Evolutionary conservation across 2,888 invertebrate species (phyloP).

Genomic region (Bombylius discolor): DNA sequence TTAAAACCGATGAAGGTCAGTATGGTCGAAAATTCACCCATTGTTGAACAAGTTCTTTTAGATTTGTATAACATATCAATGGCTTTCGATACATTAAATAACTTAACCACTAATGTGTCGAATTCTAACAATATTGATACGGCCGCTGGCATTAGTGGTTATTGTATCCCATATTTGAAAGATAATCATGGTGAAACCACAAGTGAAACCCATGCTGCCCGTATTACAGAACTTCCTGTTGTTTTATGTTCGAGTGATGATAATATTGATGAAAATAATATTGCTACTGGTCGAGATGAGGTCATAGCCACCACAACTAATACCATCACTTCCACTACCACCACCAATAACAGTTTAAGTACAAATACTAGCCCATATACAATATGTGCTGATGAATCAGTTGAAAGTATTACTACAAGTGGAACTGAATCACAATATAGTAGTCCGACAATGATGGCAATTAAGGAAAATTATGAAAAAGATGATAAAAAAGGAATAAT

Average conservation of each 20-base stretch:
- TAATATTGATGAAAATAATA: not conserved
- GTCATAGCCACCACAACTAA: too few relatives aligned
- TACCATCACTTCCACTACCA: too few relatives aligned
- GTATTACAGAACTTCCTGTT: not conserved
- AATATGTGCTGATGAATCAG: not conserved
- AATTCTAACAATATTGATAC: too few relatives aligned
- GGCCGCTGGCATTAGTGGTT: not conserved
- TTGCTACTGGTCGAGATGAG: slow-evolving; percentile 1
- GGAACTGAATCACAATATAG: not conserved
- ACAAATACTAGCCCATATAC: not conserved
- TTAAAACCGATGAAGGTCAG: slow-evolving; percentile 4
- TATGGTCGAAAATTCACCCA: slow-evolving; percentile 29
- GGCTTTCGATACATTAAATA: slow-evolving; percentile 9
- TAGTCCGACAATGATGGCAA: not conserved
- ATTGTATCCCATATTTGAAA: not conserved
- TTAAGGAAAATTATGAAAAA: not conserved
- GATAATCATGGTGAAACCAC: not conserved
- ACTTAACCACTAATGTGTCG: not conserved
- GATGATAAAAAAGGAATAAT: not conserved
- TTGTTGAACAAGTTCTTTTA: slow-evolving; percentile 28
- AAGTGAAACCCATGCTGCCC: not conserved
- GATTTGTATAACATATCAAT: slow-evolving; percentile 26
- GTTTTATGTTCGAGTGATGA: not conserved
- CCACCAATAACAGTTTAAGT: not conserved
- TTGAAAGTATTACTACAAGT: not conserved